A percentile compares a stretch with the other conserved stretches of the same genome.
These are phyloP conservation scores for Drosophila melanica DNA, from an alignment of 1,140 invertebrate species.

Conservation along the genomic window DNA sequence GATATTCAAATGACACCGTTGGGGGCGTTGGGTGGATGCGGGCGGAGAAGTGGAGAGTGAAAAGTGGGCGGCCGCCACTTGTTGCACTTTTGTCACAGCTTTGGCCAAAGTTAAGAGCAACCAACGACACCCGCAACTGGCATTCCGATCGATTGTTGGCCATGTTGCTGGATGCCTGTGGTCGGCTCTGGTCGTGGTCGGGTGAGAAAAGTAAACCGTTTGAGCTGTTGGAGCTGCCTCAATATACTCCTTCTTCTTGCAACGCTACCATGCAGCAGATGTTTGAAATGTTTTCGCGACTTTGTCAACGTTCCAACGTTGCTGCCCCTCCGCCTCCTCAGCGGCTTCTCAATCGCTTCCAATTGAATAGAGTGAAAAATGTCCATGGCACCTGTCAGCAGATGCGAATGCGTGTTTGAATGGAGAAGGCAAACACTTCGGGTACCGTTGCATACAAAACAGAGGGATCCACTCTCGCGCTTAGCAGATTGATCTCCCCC, in stretches of 20 bases:
- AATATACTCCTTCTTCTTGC: slow-evolving; percentile 47
- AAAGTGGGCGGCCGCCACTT: slow-evolving; percentile 38
- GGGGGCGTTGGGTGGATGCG: slow-evolving; percentile 51
- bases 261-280: slow-evolving; percentile 61
- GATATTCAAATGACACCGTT: slow-evolving; percentile 78
- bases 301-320: slow-evolving; percentile 57
- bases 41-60: slow-evolving; percentile 10
- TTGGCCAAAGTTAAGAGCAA: slow-evolving; percentile 6
- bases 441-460: slow-evolving; percentile 46
- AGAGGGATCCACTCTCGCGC: slow-evolving; percentile 22
- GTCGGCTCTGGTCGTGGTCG: slow-evolving; percentile 36
- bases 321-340: slow-evolving; percentile 21
- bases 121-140: slow-evolving; percentile 60
- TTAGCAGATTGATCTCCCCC: slow-evolving; percentile 48
- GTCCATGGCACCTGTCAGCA: slow-evolving; percentile 66
- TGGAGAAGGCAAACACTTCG: slow-evolving; percentile 27
- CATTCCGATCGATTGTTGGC: slow-evolving; percentile 76
- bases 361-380: slow-evolving; percentile 65
- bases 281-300: slow-evolving; percentile 71
- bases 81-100: slow-evolving; percentile 55
- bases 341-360: slow-evolving; percentile 18
- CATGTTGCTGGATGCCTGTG: slow-evolving; percentile 59
- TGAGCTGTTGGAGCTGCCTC: slow-evolving; percentile 25
- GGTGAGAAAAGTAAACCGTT: slow-evolving; percentile 75
- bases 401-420: slow-evolving; percentile 42